Evolutionary conservation across 2,888 invertebrate species (phyloP), one percentile per base, ranked within the genome.

Genomic region (Melieria crassipennis): DNA sequence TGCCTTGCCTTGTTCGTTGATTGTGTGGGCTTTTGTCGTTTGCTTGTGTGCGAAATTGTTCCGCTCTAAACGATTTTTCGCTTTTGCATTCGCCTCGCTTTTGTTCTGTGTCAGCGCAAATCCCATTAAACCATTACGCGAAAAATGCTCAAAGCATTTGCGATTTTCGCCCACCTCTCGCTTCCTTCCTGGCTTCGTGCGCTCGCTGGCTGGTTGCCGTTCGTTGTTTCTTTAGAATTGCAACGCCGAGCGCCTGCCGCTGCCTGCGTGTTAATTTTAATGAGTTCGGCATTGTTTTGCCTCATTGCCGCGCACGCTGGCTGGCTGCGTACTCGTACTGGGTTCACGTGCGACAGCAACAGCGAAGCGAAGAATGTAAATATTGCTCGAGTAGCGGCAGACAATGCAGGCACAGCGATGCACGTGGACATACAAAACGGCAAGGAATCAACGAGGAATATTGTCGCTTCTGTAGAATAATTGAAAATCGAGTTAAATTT

Each of bases 201-300:
- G 52, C 52, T 10, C 64, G 5, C 16, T 48, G 52, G 7, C 16
- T 13, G 16, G n/a, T 50, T 64, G 10, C 50, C 3, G 5, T 46
- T 47, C 43, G 5, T 48, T 52, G 5, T 48, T 65, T 16, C 52
- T 65, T 50, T 52, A 9, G 30, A 5, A 52, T 46, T 6, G 13
- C 47, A 5, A 13, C 30, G 30, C 30, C 30, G 30, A 30, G 30
- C 30, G 30, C 3, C 30, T 30, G 30, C 2, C 30, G 30, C 74
- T 64, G 65, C 70, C 68, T 64, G 73, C 70, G 70, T 70, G 73
- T 74, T 65, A 74, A 70, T 73, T 73, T 74, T 76, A 76, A 76
- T 76, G 75, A 76, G 75, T 73, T 74, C 70, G 75, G 64, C 72
- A 76, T 76, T 76, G 73, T 74, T 73, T 76, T 76, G 69, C 58